These are phyloP conservation scores for Nephrotoma appendiculata DNA, from an alignment of 2,888 invertebrate species.

Conservation along the genomic window DNA sequence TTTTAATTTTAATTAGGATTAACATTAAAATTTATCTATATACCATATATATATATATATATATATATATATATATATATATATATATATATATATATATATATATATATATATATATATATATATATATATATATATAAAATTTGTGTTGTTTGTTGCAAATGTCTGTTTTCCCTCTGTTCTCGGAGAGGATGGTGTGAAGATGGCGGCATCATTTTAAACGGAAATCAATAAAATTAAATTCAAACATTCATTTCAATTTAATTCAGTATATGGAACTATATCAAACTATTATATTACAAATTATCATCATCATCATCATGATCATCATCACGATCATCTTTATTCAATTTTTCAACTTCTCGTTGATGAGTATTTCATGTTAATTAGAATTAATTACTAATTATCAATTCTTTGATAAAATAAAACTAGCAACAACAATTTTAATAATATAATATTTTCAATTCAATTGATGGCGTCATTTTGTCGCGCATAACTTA, in stretches of 20 bases:
- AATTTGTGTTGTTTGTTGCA: not conserved
- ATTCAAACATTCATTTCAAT: not conserved
- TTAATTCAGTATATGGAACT: not conserved
- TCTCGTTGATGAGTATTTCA: not conserved
- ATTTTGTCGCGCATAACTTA: conserved; percentile 1
- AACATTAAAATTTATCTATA: not conserved
- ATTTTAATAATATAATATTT: not conserved
- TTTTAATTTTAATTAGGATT: not conserved
- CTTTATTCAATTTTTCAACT: not conserved
- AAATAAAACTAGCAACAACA: not conserved
- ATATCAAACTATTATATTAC: not conserved
- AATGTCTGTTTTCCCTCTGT: not conserved
- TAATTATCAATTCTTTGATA: conserved; percentile 5
- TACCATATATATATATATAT: not conserved
- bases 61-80: too few species aligned
- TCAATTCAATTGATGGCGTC: conserved; percentile 7
- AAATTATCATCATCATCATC: not conserved
- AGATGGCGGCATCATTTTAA: not conserved
- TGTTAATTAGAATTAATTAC: conserved; percentile 8
- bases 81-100: too few species aligned
- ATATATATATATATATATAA: too few species aligned
- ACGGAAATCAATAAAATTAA: not conserved
- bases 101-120: too few species aligned
- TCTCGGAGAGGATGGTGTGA: not conserved
- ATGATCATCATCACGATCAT: not conserved